Percentiles rank a stretch among this genome's conserved stretches.
Conservation (phyloP, 2,113 vertebrate genomes). For the Eudorcas thomsonii region DNA sequence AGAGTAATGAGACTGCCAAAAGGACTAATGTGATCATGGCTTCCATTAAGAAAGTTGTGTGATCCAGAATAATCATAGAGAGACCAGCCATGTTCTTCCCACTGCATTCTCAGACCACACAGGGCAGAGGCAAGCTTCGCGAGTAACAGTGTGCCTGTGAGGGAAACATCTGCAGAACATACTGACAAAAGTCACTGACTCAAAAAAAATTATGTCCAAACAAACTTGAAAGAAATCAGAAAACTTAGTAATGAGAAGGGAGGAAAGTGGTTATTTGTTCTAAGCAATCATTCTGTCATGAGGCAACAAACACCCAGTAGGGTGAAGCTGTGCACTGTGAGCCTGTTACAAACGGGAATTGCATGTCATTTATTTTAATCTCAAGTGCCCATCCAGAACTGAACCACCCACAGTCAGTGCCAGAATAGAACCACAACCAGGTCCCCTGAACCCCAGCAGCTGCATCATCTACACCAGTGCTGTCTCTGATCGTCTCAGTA, state of each 20-base stretch:
- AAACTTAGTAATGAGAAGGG: neutral
- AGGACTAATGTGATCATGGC: neutral
- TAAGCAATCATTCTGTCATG: neutral
- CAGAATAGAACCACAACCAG: neutral
- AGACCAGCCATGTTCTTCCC: neutral
- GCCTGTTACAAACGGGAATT: neutral
- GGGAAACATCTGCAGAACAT: neutral
- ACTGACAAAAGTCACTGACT: neutral
- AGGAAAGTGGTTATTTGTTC: neutral
- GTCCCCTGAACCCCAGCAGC: neutral
- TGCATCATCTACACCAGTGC: neutral
- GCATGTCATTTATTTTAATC: neutral
- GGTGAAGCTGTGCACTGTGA: neutral
- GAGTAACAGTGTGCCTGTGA: neutral
- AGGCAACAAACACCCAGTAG: neutral
- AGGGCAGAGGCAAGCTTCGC: neutral
- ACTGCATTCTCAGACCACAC: neutral
- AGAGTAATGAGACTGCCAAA: neutral
- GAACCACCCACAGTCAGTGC: neutral
- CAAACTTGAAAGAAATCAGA: neutral
- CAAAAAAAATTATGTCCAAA: neutral
- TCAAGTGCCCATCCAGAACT: neutral
- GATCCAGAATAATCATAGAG: neutral
- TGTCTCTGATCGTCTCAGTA: neutral
- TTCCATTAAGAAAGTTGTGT: neutral